phyloP scores from a whole-genome alignment of 2,113 vertebrate genomes.

The Ciconia maguari region DNA sequence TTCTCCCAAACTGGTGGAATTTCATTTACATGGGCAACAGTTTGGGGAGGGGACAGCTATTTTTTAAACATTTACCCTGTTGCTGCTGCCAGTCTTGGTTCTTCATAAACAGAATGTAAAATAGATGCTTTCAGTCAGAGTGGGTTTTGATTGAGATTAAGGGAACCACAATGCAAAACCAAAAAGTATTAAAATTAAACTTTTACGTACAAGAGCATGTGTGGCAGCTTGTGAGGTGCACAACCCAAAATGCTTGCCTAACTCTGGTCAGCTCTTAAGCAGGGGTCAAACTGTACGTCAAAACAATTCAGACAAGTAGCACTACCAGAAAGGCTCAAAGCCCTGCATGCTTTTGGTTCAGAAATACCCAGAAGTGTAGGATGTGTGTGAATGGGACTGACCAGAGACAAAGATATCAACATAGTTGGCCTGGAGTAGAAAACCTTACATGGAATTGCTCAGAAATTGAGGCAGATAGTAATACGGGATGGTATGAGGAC shows the following conservation, averaged over 20 bases:
- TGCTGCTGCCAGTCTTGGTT: background rate
- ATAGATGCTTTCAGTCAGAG: background rate
- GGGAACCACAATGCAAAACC: background rate
- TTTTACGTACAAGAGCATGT: background rate
- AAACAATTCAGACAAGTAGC: background rate
- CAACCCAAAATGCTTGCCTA: background rate
- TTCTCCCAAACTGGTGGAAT: background rate
- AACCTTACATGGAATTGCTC: background rate
- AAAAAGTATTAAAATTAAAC: background rate
- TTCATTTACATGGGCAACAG: background rate
- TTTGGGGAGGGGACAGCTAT: background rate
- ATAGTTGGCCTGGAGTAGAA: background rate
- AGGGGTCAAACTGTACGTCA: background rate
- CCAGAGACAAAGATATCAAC: background rate
- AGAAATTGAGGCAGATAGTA: background rate
- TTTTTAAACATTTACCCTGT: background rate
- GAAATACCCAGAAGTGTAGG: background rate
- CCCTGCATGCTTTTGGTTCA: background rate
- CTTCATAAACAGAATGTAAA: background rate
- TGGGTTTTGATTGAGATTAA: background rate
- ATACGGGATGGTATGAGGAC: background rate
- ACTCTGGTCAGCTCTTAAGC: background rate
- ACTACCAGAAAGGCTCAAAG: background rate
- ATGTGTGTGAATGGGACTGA: background rate
- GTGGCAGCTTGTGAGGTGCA: rapidly evolving